Base-by-base conservation (phyloP, 1,140 invertebrate genomes). In the Trichonephila clavata region DNA sequence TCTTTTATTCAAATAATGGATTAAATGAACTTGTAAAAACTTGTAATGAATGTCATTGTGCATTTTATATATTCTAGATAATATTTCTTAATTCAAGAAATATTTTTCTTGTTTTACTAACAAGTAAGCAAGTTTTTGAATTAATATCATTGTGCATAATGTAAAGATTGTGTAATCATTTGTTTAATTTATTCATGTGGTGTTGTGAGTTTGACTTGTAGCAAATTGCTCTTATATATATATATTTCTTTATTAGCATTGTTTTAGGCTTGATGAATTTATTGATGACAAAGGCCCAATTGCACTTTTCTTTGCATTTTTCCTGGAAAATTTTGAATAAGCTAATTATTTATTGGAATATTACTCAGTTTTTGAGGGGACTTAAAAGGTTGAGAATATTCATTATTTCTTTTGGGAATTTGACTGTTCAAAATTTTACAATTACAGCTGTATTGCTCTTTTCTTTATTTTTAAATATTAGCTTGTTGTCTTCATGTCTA, bases 401-500 rank as follows among this genome's bases (percentile, higher is more conserved):
- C 89, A 59, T 83, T 86, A 57, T 24, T 63, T 68, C 43, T 32
- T 61, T 60, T 77, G 59, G 61, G 77, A 68, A 60, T 65, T 87
- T 27, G 83, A 94, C 83, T 94, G 87, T 90, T 86, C 39, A 94
- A 80, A 91, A 90, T 92, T 94, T 94, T 94, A 71, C 61, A 59
- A 93, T 18, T 20, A 90, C 80, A 94, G 86, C 87, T 94, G 94
- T 93, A 94, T 93, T 92, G 94, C 90, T 93, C 94, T 95, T 94
- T 87, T 93, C 89, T 90, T 71, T 93, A 90, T 86, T 94, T 94
- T 87, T 94, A 93, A 94, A 94, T 94, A 93, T 86, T 92, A 94
- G 93, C 94, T 94, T 95, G 95, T 95, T 95, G 95, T 95, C 95
- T 95, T 95, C 95, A 95, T 95, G 94, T 95, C 95, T 95, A 95